Percentiles rank a stretch among this genome's conserved stretches.
Evolutionary conservation across 2,797 vertebrate genomes (phyloP).

Genomic region (Sebastes trivittatus): DNA sequence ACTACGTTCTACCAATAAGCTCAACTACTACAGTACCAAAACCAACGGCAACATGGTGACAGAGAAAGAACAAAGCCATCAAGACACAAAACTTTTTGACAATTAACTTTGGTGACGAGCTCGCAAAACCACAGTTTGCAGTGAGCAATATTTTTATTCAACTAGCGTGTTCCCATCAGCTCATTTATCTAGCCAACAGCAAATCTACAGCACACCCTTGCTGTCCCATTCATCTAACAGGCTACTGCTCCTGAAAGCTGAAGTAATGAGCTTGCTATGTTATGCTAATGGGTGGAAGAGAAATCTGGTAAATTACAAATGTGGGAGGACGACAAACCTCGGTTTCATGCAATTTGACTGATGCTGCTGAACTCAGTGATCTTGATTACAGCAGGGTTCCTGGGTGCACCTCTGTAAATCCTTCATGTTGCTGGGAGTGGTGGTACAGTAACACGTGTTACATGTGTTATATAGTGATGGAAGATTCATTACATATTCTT

Average conservation of each 20-base stretch:
- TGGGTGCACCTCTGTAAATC: neutral
- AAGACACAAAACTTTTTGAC: conserved; percentile 1
- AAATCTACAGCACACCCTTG: conserved; percentile 31
- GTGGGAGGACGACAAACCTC: conserved; percentile 73
- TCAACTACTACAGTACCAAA: neutral
- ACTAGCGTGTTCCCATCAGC: conserved; percentile 17
- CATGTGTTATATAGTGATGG: neutral
- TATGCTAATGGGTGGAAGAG: conserved; percentile 63
- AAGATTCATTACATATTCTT: neutral
- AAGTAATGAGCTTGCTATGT: conserved; percentile 69
- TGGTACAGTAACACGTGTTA: neutral
- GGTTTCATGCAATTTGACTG: conserved; percentile 62
- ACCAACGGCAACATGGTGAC: neutral
- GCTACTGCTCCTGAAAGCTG: conserved; percentile 56
- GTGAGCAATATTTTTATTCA: conserved; percentile 43
- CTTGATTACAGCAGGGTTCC: conserved; percentile 26
- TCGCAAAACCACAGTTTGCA: conserved; percentile 14
- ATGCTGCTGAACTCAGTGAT: conserved; percentile 68
- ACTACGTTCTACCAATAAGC: neutral
- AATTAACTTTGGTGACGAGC: conserved; percentile 17
- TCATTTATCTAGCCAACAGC: conserved; percentile 60
- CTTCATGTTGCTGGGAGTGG: conserved; percentile 3
- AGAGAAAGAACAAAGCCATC: neutral
- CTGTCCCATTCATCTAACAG: conserved; percentile 65
- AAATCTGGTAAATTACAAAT: conserved; percentile 62